Evolutionary conservation across 2,113 vertebrate species (phyloP), one percentile per base, ranked within the genome.

Genomic region (Erythrocebus patas): DNA sequence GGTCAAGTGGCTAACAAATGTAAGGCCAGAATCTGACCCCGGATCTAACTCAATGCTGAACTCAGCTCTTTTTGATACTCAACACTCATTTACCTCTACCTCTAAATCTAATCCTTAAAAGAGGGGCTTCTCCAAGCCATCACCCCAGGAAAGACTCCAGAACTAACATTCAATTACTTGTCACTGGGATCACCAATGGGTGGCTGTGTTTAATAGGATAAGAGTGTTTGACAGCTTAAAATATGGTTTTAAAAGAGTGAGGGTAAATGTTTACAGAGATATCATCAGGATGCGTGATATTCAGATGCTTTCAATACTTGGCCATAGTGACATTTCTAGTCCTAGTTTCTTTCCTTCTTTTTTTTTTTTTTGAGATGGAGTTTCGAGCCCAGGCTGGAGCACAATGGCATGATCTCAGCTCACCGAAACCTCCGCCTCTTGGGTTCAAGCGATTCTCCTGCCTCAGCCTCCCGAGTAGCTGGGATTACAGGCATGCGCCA

Each of bases 1-100:
- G 35, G 35, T 20, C 27, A 4, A 0, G 11, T 3, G 52, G 40
- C 32, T 27, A 30, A 35, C 38, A 57, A 76, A 11, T 0, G 1
- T 6, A 27, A 64, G 18, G 52, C 20, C 18, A 45, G 52, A 52
- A 50, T 20, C 43, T 2, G 11, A 68, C 38, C 20, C 82, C 27
- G 23, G 13, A 12, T 40, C 55, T 43, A 82, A 68, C 1, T 1
- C 50, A 18, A 73, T 0, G 40, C 72, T 17, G 12, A 75, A 35
- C 17, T 4, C 5, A 64, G 52, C 40, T 79, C 70, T 43, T 55
- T 4, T 78, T 1, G 2, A 13, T 3, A 20, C 5, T 40, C 2
- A 12, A 8, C 2, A 1, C 52, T 8, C 18, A 27, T 23, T 82
- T 66, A 48, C 22, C 43, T 45, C 6, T 0, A 4, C 23, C 32